Evolutionary conservation across 2,888 invertebrate genomes (phyloP).

Genomic region (Autographa gamma): DNA sequence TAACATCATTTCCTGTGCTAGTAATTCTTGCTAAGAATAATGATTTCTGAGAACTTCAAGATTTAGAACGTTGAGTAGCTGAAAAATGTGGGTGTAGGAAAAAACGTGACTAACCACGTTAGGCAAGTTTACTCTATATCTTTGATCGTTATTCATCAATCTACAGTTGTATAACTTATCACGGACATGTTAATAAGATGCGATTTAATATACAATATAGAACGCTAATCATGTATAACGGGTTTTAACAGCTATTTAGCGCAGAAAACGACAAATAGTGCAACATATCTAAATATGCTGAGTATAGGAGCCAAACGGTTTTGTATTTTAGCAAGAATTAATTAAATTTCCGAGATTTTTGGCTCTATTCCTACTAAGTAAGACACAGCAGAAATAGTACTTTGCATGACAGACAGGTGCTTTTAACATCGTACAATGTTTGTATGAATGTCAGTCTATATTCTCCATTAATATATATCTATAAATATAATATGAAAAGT

Average conservation of each 20-base stretch:
- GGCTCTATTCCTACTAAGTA: background rate
- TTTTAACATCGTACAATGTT: conserved; percentile 23
- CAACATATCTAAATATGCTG: background rate
- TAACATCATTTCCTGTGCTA: background rate
- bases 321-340: background rate
- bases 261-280: background rate
- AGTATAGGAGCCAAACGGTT: background rate
- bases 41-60: background rate
- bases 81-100: background rate
- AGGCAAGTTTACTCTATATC: background rate
- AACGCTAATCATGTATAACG: background rate
- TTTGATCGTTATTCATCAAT: conserved; percentile 3
- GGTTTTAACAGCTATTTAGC: conserved; percentile 1
- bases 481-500: conserved; percentile 46
- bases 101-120: background rate
- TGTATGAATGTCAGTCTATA: conserved; percentile 23
- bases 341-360: background rate
- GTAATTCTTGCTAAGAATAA: background rate
- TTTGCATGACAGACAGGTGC: conserved; percentile 34
- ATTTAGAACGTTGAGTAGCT: background rate
- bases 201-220: background rate
- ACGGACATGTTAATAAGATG: background rate
- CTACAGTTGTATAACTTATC: conserved; percentile 1
- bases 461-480: conserved; percentile 13
- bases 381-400: background rate